Evolutionary conservation across 2,797 vertebrate genomes (phyloP).

Genomic region (Eidolon dupreanum): DNA sequence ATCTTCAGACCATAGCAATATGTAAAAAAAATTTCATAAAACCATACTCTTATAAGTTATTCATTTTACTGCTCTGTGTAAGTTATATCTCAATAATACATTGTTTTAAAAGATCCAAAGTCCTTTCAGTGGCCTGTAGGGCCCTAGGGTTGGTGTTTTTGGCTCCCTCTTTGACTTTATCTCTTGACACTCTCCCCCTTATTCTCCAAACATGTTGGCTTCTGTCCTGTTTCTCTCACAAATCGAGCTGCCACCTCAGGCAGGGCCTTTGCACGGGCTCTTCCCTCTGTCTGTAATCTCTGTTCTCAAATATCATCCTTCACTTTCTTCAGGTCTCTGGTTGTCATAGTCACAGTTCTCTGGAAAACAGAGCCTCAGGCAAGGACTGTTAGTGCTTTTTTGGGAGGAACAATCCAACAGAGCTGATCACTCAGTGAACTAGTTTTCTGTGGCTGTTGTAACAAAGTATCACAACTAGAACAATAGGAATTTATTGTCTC

Average conservation of each 20-base stretch:
- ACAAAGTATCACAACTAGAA: background rate
- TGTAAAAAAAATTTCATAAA: background rate
- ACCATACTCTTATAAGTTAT: background rate
- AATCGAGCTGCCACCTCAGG: background rate
- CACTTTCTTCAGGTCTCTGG: background rate
- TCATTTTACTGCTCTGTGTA: background rate
- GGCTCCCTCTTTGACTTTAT: background rate
- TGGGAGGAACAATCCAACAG: background rate
- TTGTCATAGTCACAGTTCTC: background rate
- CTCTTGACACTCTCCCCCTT: background rate
- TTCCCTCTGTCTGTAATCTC: background rate
- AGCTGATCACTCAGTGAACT: background rate
- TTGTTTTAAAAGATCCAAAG: background rate
- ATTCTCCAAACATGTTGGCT: background rate
- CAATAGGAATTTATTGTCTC: background rate
- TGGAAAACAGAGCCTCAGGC: slow-evolving; percentile 1
- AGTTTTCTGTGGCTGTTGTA: background rate
- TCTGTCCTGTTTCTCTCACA: background rate
- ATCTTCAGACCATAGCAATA: background rate
- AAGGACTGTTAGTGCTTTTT: background rate
- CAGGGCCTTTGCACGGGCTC: background rate
- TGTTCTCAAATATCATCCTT: background rate
- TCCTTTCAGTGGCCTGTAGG: background rate
- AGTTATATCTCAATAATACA: background rate
- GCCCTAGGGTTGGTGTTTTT: background rate